Percentiles rank a stretch among this genome's conserved stretches.
These are phyloP conservation scores for Centroberyx gerrardi DNA, from an alignment of 2,797 vertebrate genomes.

Conservation along the genomic window DNA sequence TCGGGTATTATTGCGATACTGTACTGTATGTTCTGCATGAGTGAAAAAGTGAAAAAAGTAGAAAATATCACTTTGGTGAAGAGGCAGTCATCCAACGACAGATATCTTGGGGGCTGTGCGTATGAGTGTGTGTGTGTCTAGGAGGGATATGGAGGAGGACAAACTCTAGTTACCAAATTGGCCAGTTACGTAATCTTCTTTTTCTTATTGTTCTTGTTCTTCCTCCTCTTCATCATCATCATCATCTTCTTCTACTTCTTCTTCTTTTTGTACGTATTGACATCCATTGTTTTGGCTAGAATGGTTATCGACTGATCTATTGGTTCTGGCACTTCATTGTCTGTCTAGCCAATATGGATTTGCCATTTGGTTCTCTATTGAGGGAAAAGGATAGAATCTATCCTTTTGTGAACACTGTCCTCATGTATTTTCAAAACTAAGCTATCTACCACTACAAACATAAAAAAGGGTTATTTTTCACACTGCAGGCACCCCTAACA, in stretches of 20 bases:
- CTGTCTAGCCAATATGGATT: background rate
- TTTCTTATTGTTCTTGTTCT: constrained; percentile 39
- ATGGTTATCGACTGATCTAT: background rate
- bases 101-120: constrained; percentile 17
- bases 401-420: background rate
- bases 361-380: background rate
- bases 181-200: constrained; percentile 66
- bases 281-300: background rate
- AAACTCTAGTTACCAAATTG: constrained; percentile 51
- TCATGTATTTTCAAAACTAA: background rate
- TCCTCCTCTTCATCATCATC: background rate
- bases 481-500: too few species aligned
- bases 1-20: too few species aligned
- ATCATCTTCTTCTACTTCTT: background rate
- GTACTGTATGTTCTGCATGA: too few species aligned
- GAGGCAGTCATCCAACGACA: background rate
- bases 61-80: too few species aligned
- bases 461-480: background rate
- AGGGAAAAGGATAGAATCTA: background rate
- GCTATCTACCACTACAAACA: background rate
- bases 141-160: too few species aligned
- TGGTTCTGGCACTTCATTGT: too few species aligned
- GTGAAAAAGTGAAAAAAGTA: too few species aligned
- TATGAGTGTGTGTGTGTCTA: constrained; percentile 26
- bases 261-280: background rate